Conservation (phyloP, 2,888 invertebrate species). For the Lamellibrachia satsuma region DNA sequence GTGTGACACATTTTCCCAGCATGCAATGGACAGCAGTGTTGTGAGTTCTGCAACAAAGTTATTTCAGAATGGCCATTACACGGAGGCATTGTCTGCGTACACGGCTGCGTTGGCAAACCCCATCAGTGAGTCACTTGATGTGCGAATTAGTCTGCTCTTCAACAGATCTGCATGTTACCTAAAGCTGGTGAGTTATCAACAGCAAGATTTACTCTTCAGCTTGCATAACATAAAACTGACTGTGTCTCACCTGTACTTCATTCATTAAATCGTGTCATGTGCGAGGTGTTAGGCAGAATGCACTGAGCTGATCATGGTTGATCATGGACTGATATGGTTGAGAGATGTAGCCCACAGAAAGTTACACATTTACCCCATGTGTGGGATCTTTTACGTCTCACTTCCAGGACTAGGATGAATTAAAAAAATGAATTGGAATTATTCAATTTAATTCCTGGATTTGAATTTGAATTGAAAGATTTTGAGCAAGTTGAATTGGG, state of each 20-base stretch:
- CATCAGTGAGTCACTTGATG: background rate
- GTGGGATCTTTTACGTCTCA: no score
- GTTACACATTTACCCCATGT: no score
- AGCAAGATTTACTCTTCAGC: background rate
- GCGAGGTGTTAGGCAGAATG: no score
- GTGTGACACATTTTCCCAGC: conserved; percentile 7
- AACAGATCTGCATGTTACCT: conserved; percentile 37
- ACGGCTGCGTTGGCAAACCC: background rate
- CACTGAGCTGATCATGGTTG: no score
- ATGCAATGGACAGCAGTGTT: conserved; percentile 30
- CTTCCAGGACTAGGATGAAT: no score
- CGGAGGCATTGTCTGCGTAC: conserved; percentile 31
- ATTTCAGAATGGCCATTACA: conserved; percentile 33
- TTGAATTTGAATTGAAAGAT: no score
- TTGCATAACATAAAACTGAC: background rate
- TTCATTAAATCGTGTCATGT: background rate
- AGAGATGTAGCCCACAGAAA: no score
- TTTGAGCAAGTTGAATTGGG: no score
- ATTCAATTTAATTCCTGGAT: no score
- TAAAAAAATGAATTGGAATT: no score
- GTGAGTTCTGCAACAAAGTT: conserved; percentile 31
- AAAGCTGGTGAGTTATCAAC: conserved; percentile 35
- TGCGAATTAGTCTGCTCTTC: conserved; percentile 32
- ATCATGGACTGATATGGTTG: no score
- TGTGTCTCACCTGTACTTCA: background rate